Conservation (phyloP, 2,797 vertebrate species). For the Coregonus ussuriensis region DNA sequence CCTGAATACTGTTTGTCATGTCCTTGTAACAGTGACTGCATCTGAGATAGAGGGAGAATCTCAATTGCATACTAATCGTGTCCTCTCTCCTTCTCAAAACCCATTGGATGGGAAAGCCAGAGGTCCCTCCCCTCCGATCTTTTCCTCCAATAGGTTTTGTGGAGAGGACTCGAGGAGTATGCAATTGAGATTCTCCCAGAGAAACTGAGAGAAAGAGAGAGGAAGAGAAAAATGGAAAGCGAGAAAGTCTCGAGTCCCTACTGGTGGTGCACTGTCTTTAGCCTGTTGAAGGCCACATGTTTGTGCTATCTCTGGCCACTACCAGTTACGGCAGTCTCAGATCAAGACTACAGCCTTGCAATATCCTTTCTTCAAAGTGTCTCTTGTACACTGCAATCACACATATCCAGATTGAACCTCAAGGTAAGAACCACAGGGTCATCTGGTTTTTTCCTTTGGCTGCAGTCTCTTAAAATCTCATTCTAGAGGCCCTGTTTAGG, state of each 20-base stretch:
- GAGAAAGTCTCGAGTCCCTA: conserved; percentile 22
- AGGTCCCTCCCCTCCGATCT: no score
- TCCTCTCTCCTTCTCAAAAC: no score
- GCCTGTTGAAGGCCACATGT: conserved; percentile 39
- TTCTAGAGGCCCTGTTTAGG: conserved; percentile 17
- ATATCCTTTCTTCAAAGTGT: conserved; percentile 21
- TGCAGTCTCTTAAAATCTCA: conserved; percentile 29
- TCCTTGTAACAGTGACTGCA: conserved; percentile 35
- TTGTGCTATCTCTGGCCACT: conserved; percentile 14
- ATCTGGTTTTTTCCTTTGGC: conserved; percentile 48
- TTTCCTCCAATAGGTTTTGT: no score
- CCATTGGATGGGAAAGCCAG: no score
- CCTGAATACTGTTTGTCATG: conserved; percentile 59
- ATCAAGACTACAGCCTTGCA: conserved; percentile 14
- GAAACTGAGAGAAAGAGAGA: not conserved
- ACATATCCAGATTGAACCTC: not conserved
- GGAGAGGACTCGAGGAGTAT: not conserved
- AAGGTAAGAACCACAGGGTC: not conserved
- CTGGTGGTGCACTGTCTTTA: conserved; percentile 33
- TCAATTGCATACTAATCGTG: no score
- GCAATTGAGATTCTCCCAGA: not conserved
- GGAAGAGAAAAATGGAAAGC: conserved; percentile 10
- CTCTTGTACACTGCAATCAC: conserved; percentile 17
- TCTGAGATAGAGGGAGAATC: conserved; percentile 38
- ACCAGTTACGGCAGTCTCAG: conserved; percentile 28